Conservation (phyloP, 2,888 invertebrate genomes). For the Diloba caeruleocephala region DNA sequence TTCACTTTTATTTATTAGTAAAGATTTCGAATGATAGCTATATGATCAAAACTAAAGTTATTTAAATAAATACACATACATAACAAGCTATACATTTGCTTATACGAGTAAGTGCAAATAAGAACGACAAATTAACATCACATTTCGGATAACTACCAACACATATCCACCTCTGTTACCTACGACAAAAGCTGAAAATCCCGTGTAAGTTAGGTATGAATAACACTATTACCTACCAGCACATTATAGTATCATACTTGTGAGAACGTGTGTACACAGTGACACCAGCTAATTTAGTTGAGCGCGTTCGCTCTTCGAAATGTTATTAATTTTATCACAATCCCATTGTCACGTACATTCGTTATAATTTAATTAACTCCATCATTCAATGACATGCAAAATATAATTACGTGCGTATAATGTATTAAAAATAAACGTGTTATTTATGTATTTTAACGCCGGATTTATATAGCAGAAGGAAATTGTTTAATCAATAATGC, state of each 20-base stretch:
- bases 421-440: constrained; percentile 37
- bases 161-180: background rate
- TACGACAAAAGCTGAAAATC: constrained; percentile 8
- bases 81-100: constrained; percentile 12
- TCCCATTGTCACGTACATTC: constrained; percentile 43
- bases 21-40: too few relatives aligned
- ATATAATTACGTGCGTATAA: constrained; percentile 35
- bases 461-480: constrained; percentile 1
- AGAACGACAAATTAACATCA: constrained; percentile 44
- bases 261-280: constrained; percentile 47
- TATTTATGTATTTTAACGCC: constrained; percentile 27
- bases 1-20: too few relatives aligned
- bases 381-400: constrained; percentile 23
- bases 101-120: constrained; percentile 24
- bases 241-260: constrained; percentile 35
- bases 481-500: constrained; percentile 10
- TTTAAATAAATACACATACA: constrained; percentile 31
- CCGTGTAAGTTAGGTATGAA: constrained; percentile 5
- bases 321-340: constrained; percentile 54
- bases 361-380: constrained; percentile 50
- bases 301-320: constrained; percentile 40
- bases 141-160: background rate
- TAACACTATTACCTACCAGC: constrained; percentile 23
- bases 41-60: too few relatives aligned
- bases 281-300: constrained; percentile 48